phyloP scores from a whole-genome alignment of 2,113 vertebrate species.

The Paradisaea rubra region DNA sequence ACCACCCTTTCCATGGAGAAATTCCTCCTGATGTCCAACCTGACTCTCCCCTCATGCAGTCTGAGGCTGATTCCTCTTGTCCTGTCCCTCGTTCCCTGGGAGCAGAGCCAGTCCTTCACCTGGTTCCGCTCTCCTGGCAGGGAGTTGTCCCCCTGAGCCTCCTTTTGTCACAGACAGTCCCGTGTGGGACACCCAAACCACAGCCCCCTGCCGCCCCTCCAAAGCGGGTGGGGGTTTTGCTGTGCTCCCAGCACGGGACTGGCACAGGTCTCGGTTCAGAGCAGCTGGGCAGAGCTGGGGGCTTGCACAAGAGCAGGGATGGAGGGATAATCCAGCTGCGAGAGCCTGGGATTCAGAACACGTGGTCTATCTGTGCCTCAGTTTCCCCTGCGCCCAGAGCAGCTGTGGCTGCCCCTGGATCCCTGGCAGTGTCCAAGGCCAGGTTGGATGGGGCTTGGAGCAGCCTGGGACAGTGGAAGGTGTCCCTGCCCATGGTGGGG shows the following conservation, averaged over 20 bases:
- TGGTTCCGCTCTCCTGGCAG: not conserved
- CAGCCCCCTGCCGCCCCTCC: not conserved
- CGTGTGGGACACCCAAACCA: too few relatives aligned
- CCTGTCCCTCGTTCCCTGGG: not conserved
- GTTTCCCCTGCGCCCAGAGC: not conserved
- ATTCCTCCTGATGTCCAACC: not conserved
- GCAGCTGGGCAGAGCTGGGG: not conserved
- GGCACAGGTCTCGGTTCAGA: not conserved
- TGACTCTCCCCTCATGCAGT: not conserved
- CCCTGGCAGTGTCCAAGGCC: not conserved
- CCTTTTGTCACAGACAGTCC: not conserved
- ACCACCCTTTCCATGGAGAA: not conserved
- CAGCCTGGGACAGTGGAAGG: rapidly evolving
- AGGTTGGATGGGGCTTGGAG: rapidly evolving
- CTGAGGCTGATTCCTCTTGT: not conserved
- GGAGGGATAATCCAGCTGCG: not conserved
- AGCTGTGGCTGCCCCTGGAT: not conserved
- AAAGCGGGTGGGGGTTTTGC: rapidly evolving
- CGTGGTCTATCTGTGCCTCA: not conserved
- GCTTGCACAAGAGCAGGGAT: not conserved
- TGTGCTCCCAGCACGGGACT: not conserved
- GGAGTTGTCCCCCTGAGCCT: not conserved
- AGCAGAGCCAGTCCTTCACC: not conserved
- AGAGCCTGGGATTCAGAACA: not conserved
- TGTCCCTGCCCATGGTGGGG: not conserved